Base-by-base conservation (phyloP, 2,113 vertebrate genomes). In the Cyanoliseus patagonus region DNA sequence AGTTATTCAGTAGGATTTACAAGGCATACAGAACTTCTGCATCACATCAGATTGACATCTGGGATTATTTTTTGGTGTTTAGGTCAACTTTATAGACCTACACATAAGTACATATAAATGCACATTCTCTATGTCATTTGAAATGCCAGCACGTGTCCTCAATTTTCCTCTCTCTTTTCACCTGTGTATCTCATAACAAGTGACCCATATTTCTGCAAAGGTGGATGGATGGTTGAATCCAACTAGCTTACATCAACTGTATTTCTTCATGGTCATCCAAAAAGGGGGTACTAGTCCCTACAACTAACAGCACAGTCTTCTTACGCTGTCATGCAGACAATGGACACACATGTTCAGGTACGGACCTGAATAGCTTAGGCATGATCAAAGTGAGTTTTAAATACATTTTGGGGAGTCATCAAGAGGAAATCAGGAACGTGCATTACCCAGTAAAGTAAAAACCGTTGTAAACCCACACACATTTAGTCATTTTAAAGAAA, bases 401-500 rank as follows among this genome's bases (percentile, higher is more conserved):
- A 90, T 59, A 84, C 41, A 49, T 83, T 82, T 69, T 81, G 22
- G 55, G n/a, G 59, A 77, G 69, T 68, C 66, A 78, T 68, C 52
- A 74, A 52, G 49, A 86, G 55, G 63, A 87, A 84, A 91, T 86
- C 77, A 72, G 31, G 76, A 94, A 93, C 15, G 55, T 89, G 41
- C 37, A 64, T 55, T 94, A 79, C 27, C 12, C 46, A 44, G 33
- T 83, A 63, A 88, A 89, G 42, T 35, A 68, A 92, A 68, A 89
- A 81, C 63, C 49, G 73, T 63, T 6, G 12, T 88, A 86, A 96
- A 95, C 59, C 61, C 13, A 42, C 47, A 46, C 31, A 73, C 41
- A 76, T 78, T 78, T 74, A 53, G 46, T 86, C 79, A 80, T 80
- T 83, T 89, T 53, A 72, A 95, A 90, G 76, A 96, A 93, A 96